Evolutionary conservation across 2,113 vertebrate genomes (phyloP).

Genomic region (Ranitomeya variabilis): DNA sequence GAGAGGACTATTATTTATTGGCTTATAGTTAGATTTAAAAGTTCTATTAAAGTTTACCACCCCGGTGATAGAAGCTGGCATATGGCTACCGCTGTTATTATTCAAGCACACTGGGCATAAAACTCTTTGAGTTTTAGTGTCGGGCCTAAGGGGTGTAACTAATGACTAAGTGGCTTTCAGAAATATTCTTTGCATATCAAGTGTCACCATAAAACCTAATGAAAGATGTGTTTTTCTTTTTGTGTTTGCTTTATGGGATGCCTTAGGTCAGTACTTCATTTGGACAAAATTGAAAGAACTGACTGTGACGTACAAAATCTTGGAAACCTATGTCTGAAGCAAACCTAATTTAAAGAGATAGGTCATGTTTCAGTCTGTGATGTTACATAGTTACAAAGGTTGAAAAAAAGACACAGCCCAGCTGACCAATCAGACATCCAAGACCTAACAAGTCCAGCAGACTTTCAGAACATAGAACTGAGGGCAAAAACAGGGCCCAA

Average conservation of each 20-base stretch:
- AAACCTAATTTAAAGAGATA: neutral
- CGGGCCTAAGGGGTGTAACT: conserved; percentile 39
- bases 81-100: conserved; percentile 25
- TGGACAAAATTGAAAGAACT: neutral
- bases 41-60: conserved; percentile 49
- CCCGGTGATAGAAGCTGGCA: conserved; percentile 15
- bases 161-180: neutral
- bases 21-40: conserved; percentile 35
- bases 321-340: neutral
- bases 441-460: too few relatives aligned
- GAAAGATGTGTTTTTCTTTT: neutral
- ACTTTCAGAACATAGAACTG: too few relatives aligned
- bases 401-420: too few relatives aligned
- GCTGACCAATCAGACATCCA: too few relatives aligned
- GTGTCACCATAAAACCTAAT: conserved; percentile 33
- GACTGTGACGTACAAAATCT: neutral
- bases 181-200: conserved; percentile 36
- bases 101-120: neutral
- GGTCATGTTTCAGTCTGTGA: too few relatives aligned
- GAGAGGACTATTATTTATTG: conserved; percentile 36
- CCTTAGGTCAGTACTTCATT: neutral
- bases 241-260: conserved; percentile 10
- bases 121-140: conserved; percentile 37
- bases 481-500: too few relatives aligned
- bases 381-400: too few relatives aligned